These are phyloP conservation scores for Volucella bombylans DNA, from an alignment of 2,888 invertebrate genomes.

Conservation along the genomic window DNA sequence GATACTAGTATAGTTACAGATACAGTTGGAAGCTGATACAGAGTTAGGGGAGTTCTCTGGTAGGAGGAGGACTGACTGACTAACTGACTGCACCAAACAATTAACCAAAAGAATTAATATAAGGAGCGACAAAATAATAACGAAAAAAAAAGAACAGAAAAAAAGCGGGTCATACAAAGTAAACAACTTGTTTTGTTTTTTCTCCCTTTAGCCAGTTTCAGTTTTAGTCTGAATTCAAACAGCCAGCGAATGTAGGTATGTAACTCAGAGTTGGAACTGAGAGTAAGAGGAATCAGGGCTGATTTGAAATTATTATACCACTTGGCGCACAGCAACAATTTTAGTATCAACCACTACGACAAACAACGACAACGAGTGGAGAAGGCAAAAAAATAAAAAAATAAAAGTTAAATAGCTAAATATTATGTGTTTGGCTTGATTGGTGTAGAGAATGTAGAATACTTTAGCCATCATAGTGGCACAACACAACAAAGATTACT, in stretches of 20 bases:
- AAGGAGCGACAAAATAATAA: conserved; percentile 18
- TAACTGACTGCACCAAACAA: no score
- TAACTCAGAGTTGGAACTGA: not conserved
- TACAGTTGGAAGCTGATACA: no score
- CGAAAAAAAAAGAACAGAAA: conserved; percentile 5
- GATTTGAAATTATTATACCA: conserved; percentile 51
- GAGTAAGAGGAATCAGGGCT: conserved; percentile 23
- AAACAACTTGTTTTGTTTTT: conserved; percentile 43
- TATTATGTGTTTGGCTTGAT: conserved; percentile 37
- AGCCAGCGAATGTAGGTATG: not conserved
- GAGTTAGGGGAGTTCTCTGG: not conserved
- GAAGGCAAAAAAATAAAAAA: not conserved
- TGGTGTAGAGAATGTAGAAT: conserved; percentile 51
- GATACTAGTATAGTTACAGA: no score
- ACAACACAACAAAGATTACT: conserved; percentile 20
- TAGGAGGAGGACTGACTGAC: not conserved
- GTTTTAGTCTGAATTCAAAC: not conserved
- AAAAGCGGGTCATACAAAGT: conserved; percentile 37
- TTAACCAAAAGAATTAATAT: not conserved
- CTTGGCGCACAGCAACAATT: conserved; percentile 53
- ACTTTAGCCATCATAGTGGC: conserved; percentile 35
- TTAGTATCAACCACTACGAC: no score
- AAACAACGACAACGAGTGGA: not conserved
- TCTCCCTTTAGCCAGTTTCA: not conserved
- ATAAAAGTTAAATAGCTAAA: conserved; percentile 36